Evolutionary conservation across 2,797 vertebrate species (phyloP), one percentile per base, ranked within the genome.

Genomic region (Helostoma temminkii): DNA sequence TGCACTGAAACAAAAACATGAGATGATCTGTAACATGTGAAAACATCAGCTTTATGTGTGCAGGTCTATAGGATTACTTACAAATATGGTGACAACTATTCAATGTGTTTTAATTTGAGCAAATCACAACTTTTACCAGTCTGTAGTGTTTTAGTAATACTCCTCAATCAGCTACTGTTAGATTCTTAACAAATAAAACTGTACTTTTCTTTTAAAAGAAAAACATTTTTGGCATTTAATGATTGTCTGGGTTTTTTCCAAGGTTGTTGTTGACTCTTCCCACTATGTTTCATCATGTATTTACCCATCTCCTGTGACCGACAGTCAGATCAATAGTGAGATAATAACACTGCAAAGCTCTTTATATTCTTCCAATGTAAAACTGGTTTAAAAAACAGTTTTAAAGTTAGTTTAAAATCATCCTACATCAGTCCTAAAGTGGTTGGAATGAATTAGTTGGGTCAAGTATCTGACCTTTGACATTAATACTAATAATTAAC

Each of bases 161-260:
- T 48, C 73, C 36, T 69, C 16, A 41, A 65, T 84, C 80, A 74
- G 46, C 61, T 57, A 72, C 66, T n/a, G n/a, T n/a, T n/a, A n/a
- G n/a, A n/a, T n/a, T n/a, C n/a, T 82, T 59, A 26, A 54, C 28
- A 42, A 53, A 9, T 41, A 52, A 66, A 49, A 50, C 8, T 15
- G 52, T 36, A 16, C 22, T 5, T 47, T 54, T 16, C 2, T 21
- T 73, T 55, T 36, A 10, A 47, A 71, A 64, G n/a, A 62, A 58
- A 70, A 32, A 63, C 15, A 34, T 73, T 84, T 89, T 92, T 91
- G 90, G 87, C 84, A 83, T 91, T 82, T 73, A 30, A 36, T 80
- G 92, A 93, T 92, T 91, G 91, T 91, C 88, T 72, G 25, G 24
- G 7, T 12, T 18, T 16, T 66, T 22, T 72, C 42, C 9, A 57